Conservation (phyloP, 1,140 invertebrate species). For the Chlorops oryzae region DNA sequence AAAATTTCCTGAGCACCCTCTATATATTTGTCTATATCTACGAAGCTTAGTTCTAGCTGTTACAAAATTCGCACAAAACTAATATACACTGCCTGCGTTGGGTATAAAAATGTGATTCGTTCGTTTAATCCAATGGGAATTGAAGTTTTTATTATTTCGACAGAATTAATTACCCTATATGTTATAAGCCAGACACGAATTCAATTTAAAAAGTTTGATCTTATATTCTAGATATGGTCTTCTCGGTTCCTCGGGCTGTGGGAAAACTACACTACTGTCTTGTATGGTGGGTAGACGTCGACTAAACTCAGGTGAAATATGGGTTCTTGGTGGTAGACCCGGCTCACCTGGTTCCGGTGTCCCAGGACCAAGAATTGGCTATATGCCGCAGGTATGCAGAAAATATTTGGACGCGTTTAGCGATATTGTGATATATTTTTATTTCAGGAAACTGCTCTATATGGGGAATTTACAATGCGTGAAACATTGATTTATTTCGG, state of each 20-base stretch:
- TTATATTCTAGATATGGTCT: conserved; percentile 68
- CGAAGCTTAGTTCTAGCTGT: no score
- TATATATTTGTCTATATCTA: no score
- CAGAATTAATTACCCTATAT: no score
- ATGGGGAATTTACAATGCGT: conserved; percentile 82
- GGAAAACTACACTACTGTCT: conserved; percentile 78
- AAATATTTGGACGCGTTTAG: background rate
- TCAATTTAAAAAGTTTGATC: no score
- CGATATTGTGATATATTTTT: no score
- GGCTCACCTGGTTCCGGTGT: conserved; percentile 77
- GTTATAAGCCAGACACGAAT: no score
- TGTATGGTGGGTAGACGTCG: conserved; percentile 79
- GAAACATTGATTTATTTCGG: conserved; percentile 91
- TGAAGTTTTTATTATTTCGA: no score
- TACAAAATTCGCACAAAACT: no score
- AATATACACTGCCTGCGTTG: no score
- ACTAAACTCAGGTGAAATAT: conserved; percentile 77
- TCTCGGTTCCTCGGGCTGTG: conserved; percentile 77
- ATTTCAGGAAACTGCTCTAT: conserved; percentile 79
- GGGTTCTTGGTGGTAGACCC: conserved; percentile 77
- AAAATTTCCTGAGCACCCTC: no score
- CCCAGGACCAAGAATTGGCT: conserved; percentile 67
- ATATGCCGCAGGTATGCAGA: conserved; percentile 58
- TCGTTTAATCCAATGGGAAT: no score
- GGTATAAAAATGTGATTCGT: no score